Evolutionary conservation across 1,140 invertebrate species (phyloP).

Genomic region (Pseudomyrmex pallidus): DNA sequence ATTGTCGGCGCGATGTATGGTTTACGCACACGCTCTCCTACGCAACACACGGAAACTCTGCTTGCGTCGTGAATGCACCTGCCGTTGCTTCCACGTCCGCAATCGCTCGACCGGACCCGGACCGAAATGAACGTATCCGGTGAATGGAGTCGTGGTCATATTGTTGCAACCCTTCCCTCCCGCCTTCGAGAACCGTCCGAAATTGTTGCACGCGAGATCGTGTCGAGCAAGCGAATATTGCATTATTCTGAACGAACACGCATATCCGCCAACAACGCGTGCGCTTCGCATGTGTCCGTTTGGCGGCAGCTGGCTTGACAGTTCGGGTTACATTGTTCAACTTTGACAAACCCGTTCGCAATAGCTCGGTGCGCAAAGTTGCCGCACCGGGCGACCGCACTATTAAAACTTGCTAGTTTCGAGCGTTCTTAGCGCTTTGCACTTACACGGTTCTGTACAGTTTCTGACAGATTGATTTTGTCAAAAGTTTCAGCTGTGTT

Average conservation of each 20-base stretch:
- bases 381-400: too few relatives aligned
- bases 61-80: constrained; percentile 6
- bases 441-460: too few relatives aligned
- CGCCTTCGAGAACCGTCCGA: not conserved
- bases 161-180: constrained; percentile 23
- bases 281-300: constrained; percentile 21
- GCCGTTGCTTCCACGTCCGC: not conserved
- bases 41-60: not conserved
- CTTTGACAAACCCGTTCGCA: constrained; percentile 21
- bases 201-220: constrained; percentile 24
- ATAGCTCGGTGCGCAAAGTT: not conserved
- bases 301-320: not conserved
- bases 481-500: too few relatives aligned
- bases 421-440: too few relatives aligned
- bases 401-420: too few relatives aligned
- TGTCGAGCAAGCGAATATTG: constrained; percentile 11
- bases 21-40: constrained; percentile 5
- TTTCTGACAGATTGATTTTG: too few relatives aligned
- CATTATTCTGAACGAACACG: constrained; percentile 37
- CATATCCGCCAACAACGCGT: constrained; percentile 37
- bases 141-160: constrained; percentile 33
- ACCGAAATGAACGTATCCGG: constrained; percentile 32
- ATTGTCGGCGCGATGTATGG: not conserved
- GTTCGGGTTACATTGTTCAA: constrained; percentile 35
- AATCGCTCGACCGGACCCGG: not conserved